A percentile compares a stretch with the other conserved stretches of the same genome.
These are phyloP conservation scores for Ophion ellenae DNA, from an alignment of 2,888 invertebrate species.

Conservation along the genomic window DNA sequence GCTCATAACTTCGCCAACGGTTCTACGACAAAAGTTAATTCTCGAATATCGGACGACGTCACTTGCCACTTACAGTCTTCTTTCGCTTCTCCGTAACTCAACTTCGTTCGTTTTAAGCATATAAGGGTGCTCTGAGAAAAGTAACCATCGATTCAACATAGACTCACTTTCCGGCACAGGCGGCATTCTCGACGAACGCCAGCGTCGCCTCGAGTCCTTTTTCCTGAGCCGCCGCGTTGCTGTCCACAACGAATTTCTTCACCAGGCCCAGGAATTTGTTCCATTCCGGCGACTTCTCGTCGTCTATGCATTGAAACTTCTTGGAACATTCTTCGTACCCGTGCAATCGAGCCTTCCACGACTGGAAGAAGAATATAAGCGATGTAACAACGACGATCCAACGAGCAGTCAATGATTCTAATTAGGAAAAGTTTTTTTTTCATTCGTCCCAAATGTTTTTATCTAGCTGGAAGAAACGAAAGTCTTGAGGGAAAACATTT, in stretches of 20 bases:
- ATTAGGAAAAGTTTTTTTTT: background rate
- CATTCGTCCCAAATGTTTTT: background rate
- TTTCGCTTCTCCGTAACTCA: background rate
- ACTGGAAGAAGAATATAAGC: constrained; percentile 80
- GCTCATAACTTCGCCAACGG: constrained; percentile 94
- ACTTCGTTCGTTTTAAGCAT: too few relatives aligned
- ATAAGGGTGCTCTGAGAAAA: background rate
- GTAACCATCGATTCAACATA: background rate
- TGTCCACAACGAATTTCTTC: constrained; percentile 97
- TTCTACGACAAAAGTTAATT: constrained; percentile 82
- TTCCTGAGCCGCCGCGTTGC: constrained; percentile 97
- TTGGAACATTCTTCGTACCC: constrained; percentile 98
- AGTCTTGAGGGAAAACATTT: background rate
- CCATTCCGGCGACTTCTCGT: constrained; percentile 98
- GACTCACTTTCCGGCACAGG: constrained; percentile 90
- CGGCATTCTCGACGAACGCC: constrained; percentile 96
- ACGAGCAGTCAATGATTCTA: too few relatives aligned
- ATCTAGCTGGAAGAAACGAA: background rate
- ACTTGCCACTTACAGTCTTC: background rate
- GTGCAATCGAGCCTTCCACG: constrained; percentile 97
- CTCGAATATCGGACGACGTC: background rate
- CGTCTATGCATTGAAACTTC: constrained; percentile 93
- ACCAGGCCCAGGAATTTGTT: constrained; percentile 94
- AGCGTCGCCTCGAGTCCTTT: constrained; percentile 96
- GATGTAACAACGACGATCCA: background rate